These are phyloP conservation scores for Mimachlamys varia DNA, from an alignment of 2,888 invertebrate species.

Conservation along the genomic window DNA sequence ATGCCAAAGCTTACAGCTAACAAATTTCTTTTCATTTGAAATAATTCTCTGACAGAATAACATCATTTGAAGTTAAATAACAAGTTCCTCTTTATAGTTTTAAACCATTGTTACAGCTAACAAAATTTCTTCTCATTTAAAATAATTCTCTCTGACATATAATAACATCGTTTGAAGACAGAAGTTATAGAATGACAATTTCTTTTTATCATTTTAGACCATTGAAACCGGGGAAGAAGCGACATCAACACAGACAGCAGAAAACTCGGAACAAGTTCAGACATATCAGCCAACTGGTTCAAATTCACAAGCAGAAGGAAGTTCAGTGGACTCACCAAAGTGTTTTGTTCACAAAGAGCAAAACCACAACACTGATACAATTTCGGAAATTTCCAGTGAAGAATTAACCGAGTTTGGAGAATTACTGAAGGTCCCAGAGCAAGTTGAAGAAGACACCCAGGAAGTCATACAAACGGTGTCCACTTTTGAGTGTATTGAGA, in stretches of 20 bases:
- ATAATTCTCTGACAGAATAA: neutral
- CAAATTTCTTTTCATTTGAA: neutral
- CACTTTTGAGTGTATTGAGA: neutral
- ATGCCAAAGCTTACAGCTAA: too few species aligned
- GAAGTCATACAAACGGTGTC: slow-evolving; percentile 7
- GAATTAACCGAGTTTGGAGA: neutral
- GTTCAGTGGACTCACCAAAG: slow-evolving; percentile 7
- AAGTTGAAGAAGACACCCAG: neutral
- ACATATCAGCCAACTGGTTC: slow-evolving; percentile 33
- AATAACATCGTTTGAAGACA: neutral
- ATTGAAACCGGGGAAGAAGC: slow-evolving; percentile 46
- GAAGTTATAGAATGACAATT: neutral
- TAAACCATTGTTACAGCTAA: too few species aligned
- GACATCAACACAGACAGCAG: neutral
- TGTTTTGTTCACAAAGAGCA: slow-evolving; percentile 14
- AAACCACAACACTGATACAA: neutral
- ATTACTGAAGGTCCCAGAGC: neutral
- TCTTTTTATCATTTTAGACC: slow-evolving; percentile 38
- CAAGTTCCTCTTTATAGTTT: neutral
- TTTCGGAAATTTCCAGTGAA: slow-evolving; percentile 28
- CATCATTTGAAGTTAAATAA: neutral
- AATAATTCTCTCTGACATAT: neutral
- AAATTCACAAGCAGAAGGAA: neutral
- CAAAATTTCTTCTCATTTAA: neutral
- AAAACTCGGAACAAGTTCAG: slow-evolving; percentile 32